These are phyloP conservation scores for Halictus quadricinctus DNA, from an alignment of 2,888 invertebrate genomes.

Conservation along the genomic window DNA sequence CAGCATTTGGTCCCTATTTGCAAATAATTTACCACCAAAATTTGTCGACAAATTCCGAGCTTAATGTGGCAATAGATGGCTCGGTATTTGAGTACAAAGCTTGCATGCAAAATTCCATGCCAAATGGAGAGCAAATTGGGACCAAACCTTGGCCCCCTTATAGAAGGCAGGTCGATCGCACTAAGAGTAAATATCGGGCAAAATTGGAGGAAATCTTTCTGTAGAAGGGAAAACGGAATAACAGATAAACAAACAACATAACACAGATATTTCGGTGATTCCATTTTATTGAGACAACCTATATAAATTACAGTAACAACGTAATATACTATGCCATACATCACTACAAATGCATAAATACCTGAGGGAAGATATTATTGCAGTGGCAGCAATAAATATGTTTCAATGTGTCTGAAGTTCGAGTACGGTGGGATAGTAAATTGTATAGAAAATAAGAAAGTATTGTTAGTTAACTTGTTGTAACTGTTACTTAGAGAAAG, in stretches of 20 bases:
- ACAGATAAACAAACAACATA: neutral
- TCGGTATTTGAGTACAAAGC: too few relatives aligned
- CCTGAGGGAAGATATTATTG: constrained; percentile 15
- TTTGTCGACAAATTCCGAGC: too few relatives aligned
- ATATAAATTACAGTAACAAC: constrained; percentile 1
- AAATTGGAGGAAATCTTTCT: too few relatives aligned
- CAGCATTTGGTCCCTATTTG: too few relatives aligned
- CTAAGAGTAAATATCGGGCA: too few relatives aligned
- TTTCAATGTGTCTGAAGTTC: constrained; percentile 59
- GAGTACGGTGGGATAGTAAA: constrained; percentile 56
- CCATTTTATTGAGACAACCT: neutral
- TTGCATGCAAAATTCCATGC: too few relatives aligned
- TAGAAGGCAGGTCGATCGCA: too few relatives aligned
- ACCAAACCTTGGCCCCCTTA: too few relatives aligned
- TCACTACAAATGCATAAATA: constrained; percentile 17
- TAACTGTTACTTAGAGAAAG: constrained; percentile 62
- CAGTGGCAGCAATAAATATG: constrained; percentile 8
- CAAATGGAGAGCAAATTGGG: too few relatives aligned
- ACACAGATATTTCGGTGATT: neutral
- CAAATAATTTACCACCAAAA: too few relatives aligned
- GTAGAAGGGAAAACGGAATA: too few relatives aligned
- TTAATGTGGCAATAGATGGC: too few relatives aligned
- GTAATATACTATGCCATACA: constrained; percentile 10
- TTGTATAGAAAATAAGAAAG: constrained; percentile 46
- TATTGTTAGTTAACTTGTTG: constrained; percentile 50